phyloP scores from a whole-genome alignment of 2,113 vertebrate genomes.

The Tapirus terrestris region DNA sequence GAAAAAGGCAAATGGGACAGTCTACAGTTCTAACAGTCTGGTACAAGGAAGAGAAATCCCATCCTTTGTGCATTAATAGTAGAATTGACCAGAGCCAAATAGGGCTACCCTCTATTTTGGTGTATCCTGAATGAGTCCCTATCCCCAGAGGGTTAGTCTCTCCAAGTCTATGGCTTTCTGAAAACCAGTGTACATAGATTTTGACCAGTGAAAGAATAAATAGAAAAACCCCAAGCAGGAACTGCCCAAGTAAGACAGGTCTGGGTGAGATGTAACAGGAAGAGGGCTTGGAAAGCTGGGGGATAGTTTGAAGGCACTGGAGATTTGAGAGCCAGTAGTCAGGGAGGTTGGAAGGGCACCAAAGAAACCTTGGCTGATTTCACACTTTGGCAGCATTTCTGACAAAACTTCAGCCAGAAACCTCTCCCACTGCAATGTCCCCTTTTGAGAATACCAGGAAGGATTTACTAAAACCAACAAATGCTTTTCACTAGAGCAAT shows the following conservation, averaged over 20 bases:
- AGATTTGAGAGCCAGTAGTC: slow-evolving; percentile 47
- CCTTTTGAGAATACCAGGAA: slow-evolving; percentile 66
- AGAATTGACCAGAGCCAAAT: slow-evolving; percentile 1
- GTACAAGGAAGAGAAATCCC: neutral
- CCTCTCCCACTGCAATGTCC: slow-evolving; percentile 51
- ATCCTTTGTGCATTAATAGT: slow-evolving; percentile 13
- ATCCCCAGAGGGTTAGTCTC: neutral
- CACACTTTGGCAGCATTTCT: slow-evolving; percentile 71
- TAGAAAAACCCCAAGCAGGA: slow-evolving; percentile 53
- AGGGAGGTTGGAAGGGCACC: slow-evolving; percentile 77
- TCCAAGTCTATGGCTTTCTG: slow-evolving; percentile 7
- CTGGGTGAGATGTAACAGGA: neutral
- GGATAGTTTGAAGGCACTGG: slow-evolving; percentile 46
- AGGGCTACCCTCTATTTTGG: neutral
- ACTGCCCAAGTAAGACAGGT: neutral
- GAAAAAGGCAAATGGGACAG: slow-evolving; percentile 36
- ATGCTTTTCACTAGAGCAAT: slow-evolving; percentile 44
- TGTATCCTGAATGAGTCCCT: neutral
- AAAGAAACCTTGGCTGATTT: slow-evolving; percentile 73
- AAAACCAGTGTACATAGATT: slow-evolving; percentile 36
- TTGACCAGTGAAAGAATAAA: neutral
- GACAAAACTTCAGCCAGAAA: slow-evolving; percentile 62
- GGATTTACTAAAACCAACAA: slow-evolving; percentile 58
- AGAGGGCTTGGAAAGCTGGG: slow-evolving; percentile 39
- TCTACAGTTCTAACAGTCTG: neutral